Evolutionary conservation across 2,113 vertebrate genomes (phyloP).

Genomic region (Lagopus muta): DNA sequence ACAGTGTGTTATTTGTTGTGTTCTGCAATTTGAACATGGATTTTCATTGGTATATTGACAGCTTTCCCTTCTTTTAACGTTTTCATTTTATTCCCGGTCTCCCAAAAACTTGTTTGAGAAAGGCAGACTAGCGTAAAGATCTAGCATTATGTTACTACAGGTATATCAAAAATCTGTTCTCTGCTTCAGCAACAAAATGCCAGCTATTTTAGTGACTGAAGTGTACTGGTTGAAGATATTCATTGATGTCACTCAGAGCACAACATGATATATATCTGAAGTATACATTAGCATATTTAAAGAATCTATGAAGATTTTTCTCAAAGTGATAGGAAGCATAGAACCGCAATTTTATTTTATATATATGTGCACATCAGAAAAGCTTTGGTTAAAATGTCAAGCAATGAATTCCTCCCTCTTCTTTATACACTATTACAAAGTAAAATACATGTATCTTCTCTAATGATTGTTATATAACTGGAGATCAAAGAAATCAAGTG

Average conservation of each 20-base stretch:
- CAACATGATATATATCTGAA: background rate
- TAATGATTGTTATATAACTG: background rate
- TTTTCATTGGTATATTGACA: background rate
- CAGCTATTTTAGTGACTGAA: conserved; percentile 8
- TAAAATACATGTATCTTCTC: background rate
- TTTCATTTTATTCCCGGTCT: background rate
- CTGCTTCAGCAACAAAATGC: background rate
- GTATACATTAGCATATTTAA: background rate
- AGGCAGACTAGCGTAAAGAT: background rate
- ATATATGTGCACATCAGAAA: background rate
- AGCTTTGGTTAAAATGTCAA: background rate
- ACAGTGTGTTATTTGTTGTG: background rate
- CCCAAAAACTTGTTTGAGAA: background rate
- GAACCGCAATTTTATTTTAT: background rate
- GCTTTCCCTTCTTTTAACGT: background rate
- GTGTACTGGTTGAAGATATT: background rate
- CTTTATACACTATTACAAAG: background rate
- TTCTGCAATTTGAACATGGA: background rate
- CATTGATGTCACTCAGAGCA: background rate
- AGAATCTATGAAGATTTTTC: background rate
- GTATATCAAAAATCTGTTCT: conserved; percentile 1
- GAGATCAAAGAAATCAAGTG: background rate
- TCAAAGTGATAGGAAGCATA: background rate
- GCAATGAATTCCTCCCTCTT: background rate
- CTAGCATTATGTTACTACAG: background rate